phyloP scores from a whole-genome alignment of 2,113 vertebrate species.

The Ctenodactylus gundi region DNA sequence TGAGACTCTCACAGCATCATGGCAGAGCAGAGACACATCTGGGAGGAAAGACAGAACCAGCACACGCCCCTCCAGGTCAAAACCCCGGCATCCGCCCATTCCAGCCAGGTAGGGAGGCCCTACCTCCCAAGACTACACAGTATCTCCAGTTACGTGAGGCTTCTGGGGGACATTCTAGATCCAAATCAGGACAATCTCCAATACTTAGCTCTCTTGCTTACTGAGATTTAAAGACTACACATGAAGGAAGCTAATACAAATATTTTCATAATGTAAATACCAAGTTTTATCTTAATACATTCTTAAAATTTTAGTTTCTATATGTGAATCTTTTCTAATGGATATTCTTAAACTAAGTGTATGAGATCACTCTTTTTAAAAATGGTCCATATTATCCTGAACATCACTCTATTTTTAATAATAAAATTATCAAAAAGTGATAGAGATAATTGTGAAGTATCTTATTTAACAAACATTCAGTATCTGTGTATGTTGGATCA shows the following conservation, averaged over 20 bases:
- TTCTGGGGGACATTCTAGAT: no score
- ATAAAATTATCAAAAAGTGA: background rate
- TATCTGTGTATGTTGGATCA: background rate
- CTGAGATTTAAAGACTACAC: background rate
- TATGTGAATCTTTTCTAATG: background rate
- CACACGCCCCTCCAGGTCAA: no score
- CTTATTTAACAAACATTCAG: background rate
- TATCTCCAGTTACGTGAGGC: no score
- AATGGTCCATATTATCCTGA: background rate
- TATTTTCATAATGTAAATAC: constrained; percentile 20
- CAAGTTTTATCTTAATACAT: constrained; percentile 11
- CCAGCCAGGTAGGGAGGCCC: no score
- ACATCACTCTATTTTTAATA: background rate
- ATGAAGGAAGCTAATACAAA: background rate
- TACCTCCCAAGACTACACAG: no score
- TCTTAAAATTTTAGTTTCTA: background rate
- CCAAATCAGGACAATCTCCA: no score
- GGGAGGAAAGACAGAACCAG: no score
- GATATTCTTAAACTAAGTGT: background rate
- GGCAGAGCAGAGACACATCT: no score
- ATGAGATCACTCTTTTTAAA: background rate
- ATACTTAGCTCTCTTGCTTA: background rate
- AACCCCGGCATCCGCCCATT: no score
- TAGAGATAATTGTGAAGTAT: background rate
- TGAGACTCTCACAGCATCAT: no score